phyloP scores from a whole-genome alignment of 2,113 vertebrate genomes.

The Corythoichthys haematopterus region DNA sequence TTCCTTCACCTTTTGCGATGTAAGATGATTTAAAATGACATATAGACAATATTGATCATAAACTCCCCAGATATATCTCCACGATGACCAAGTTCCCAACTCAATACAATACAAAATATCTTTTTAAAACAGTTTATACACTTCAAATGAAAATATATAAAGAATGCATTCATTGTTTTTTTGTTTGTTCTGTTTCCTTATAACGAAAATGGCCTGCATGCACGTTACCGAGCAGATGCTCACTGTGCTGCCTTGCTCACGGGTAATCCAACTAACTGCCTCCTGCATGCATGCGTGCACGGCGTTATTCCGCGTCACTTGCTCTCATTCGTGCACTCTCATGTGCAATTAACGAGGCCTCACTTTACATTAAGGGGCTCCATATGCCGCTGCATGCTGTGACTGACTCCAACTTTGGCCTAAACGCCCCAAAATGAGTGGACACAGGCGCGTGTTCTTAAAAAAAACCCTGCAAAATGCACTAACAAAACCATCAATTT shows the following conservation, averaged over 20 bases:
- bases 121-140: no score
- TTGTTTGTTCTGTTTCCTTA: constrained; percentile 12
- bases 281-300: constrained; percentile 10
- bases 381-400: constrained; percentile 59
- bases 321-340: constrained; percentile 63
- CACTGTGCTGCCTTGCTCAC: constrained; percentile 65
- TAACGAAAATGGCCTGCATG: constrained; percentile 58
- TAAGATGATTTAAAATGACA: background rate
- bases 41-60: background rate
- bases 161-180: no score
- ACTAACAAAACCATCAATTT: no score
- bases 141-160: background rate
- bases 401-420: constrained; percentile 50
- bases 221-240: constrained; percentile 44
- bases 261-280: constrained; percentile 59
- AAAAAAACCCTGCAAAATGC: no score
- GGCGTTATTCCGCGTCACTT: constrained; percentile 68
- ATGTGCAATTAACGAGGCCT: constrained; percentile 62
- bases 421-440: constrained; percentile 52
- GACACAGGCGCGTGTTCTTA: constrained; percentile 16
- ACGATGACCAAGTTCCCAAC: background rate
- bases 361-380: constrained; percentile 63
- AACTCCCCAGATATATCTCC: background rate
- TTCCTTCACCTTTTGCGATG: background rate
- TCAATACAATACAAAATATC: background rate